A percentile compares a stretch with the other conserved stretches of the same genome.
Evolutionary conservation across 2,797 vertebrate genomes (phyloP).

Genomic region (Bovichtus diacanthus): DNA sequence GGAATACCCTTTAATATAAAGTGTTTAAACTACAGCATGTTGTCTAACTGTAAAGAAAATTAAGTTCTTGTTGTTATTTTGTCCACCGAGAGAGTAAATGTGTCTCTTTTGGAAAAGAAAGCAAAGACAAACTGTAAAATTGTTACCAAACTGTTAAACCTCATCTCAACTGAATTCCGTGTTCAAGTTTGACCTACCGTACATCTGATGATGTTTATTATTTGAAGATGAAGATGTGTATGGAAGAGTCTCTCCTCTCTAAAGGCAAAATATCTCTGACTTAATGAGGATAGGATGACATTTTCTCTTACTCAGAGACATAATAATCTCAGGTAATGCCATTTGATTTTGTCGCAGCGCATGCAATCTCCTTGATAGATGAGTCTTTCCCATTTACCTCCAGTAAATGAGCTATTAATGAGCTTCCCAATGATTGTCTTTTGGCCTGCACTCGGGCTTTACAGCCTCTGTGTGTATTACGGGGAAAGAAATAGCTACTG

Average conservation of each 20-base stretch:
- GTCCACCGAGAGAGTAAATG: not conserved
- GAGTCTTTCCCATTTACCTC: conserved; percentile 31
- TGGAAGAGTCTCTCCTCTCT: not conserved
- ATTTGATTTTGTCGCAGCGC: conserved; percentile 24
- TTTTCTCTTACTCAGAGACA: conserved; percentile 14
- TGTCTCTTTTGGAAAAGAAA: not conserved
- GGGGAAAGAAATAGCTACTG: conserved; percentile 6
- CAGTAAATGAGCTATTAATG: conserved; percentile 53
- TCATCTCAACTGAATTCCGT: not conserved
- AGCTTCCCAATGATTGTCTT: conserved; percentile 39
- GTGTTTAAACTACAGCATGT: not conserved
- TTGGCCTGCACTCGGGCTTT: conserved; percentile 10
- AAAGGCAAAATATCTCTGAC: not conserved
- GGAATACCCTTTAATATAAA: not conserved
- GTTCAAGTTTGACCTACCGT: not conserved
- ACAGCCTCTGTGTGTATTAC: conserved; percentile 7
- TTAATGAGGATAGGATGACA: conserved; percentile 1
- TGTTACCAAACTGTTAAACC: not conserved
- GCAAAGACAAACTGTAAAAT: not conserved
- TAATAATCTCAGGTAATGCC: conserved; percentile 37
- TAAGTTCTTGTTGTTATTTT: not conserved
- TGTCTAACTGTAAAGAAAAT: not conserved
- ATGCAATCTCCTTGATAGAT: conserved; percentile 16
- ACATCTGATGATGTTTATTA: not conserved
- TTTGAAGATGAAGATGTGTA: not conserved